These are phyloP conservation scores for Temnopleurus reevesii DNA, from an alignment of 53 echinoderm and acorn worm species.

Conservation along the genomic window DNA sequence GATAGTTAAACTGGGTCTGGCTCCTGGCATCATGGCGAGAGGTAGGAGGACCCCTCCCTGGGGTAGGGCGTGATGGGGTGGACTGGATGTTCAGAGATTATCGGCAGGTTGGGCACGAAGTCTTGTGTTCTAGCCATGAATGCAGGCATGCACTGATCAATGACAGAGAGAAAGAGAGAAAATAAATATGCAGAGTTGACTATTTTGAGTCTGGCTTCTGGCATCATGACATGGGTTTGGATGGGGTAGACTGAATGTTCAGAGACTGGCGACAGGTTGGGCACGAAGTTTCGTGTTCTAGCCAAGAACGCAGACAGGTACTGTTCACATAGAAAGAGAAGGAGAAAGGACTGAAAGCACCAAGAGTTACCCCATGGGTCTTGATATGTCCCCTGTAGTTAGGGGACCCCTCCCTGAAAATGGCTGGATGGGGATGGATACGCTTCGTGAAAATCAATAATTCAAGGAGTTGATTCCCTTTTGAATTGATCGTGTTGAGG, in stretches of 20 bases:
- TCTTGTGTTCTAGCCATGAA: constrained; percentile 96
- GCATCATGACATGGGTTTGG: background rate
- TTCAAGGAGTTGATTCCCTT: too few species aligned
- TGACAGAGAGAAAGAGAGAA: too few species aligned
- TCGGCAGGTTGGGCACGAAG: constrained; percentile 92
- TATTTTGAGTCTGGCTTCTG: background rate
- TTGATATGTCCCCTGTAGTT: too few species aligned
- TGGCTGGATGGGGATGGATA: too few species aligned
- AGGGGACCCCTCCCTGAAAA: too few species aligned
- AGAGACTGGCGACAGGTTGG: constrained; percentile 90
- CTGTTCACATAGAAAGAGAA: constrained; percentile 41
- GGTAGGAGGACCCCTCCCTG: background rate
- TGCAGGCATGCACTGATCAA: constrained; percentile 72
- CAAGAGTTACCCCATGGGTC: constrained; percentile 53
- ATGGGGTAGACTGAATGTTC: constrained; percentile 61
- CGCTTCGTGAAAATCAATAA: too few species aligned
- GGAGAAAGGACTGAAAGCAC: too few species aligned
- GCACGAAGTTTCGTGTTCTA: constrained; percentile 95
- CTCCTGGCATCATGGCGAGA: background rate
- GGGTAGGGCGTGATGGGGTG: constrained; percentile 38
- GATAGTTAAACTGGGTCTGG: background rate
- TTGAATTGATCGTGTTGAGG: too few species aligned
- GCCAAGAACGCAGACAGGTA: constrained; percentile 87
- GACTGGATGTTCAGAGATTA: constrained; percentile 76
- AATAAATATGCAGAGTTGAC: too few species aligned